These are phyloP conservation scores for Cebuella pygmaea DNA, from an alignment of 2,797 vertebrate genomes.

Conservation along the genomic window DNA sequence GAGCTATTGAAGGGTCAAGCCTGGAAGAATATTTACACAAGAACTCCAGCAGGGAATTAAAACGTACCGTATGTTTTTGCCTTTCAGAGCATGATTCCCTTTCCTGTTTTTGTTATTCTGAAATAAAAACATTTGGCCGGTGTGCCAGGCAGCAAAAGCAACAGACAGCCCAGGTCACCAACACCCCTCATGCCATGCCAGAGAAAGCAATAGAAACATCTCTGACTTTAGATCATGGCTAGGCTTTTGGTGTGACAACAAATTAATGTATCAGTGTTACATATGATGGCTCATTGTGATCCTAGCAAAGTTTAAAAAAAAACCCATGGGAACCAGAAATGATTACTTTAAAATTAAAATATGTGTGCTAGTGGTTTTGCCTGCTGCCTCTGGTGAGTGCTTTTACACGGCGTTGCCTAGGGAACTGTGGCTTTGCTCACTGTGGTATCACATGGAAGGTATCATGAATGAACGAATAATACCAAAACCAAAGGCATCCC, in stretches of 20 bases:
- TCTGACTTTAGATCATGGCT: conserved; percentile 40
- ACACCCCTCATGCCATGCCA: background rate
- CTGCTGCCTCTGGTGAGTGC: background rate
- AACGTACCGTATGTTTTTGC: conserved; percentile 60
- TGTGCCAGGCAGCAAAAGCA: conserved; percentile 59
- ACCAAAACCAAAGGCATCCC: background rate
- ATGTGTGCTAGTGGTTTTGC: conserved; percentile 2
- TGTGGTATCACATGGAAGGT: background rate
- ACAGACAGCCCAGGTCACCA: conserved; percentile 52
- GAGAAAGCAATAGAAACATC: conserved; percentile 54
- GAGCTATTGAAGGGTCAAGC: conserved; percentile 36
- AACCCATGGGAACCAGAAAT: conserved; percentile 38
- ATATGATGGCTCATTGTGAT: background rate
- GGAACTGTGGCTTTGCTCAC: background rate
- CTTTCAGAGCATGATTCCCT: conserved; percentile 76
- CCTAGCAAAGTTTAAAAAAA: background rate
- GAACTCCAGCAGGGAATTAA: conserved; percentile 71
- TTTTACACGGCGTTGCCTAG: background rate
- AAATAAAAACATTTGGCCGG: conserved; percentile 76
- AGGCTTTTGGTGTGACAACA: conserved; percentile 24
- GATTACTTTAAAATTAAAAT: conserved; percentile 54
- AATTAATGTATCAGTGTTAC: conserved; percentile 10
- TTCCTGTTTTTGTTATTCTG: conserved; percentile 79
- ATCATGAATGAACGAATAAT: background rate
- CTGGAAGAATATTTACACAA: conserved; percentile 62